Base-by-base conservation (phyloP, 2,888 invertebrate genomes). In the Patella ulyssiponensis region DNA sequence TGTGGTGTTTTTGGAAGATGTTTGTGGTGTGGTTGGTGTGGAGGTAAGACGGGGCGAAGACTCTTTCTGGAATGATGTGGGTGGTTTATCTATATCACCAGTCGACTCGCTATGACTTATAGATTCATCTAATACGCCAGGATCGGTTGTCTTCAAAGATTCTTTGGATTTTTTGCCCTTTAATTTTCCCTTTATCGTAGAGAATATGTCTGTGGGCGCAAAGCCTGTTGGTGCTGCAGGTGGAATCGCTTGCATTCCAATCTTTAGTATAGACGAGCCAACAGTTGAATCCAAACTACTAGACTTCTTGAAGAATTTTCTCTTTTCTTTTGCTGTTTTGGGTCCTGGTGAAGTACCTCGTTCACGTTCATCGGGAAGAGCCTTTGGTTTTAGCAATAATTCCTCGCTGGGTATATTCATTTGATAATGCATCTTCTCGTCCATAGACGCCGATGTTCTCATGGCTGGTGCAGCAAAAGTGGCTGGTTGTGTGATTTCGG, bases 241-340 rank as follows among this genome's bases (percentile, higher is more conserved):
- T 1, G 85, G 83, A 76, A 83, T 79, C 3, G 80, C 82, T 11
- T 82, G 76, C 33, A 85, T 82, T 2, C 84, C 85, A 9, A 83
- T 84, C 33, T 81, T 82, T 11, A 86, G 86, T 33, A 86, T 74
- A 12, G 83, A 81, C 53, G 83, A 80, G 54, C 81, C 80, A 2
- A 84, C 84, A 1, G 84, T 74, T 9, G 86, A 83, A 64, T 87
- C 88, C 9, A 86, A 77, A 76, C 88, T 89, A 33, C 79, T 78
- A 11, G 87, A 83, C 51, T 83, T 83, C 56, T 83, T 84, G 64
- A 85, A 83, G 14, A 83, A 70, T 71, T 80, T 81, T n/a, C 84
- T 71, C 70, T 84, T 85, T n/a, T 86, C 82, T 73, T 86, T 86
- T 23, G 83, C 84, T n/a, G 78, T 75, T 51, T 56, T 72, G 1